A percentile compares a stretch with the other conserved stretches of the same genome.
These are phyloP conservation scores for Saguinus midas DNA, from an alignment of 2,113 vertebrate genomes.

Conservation along the genomic window DNA sequence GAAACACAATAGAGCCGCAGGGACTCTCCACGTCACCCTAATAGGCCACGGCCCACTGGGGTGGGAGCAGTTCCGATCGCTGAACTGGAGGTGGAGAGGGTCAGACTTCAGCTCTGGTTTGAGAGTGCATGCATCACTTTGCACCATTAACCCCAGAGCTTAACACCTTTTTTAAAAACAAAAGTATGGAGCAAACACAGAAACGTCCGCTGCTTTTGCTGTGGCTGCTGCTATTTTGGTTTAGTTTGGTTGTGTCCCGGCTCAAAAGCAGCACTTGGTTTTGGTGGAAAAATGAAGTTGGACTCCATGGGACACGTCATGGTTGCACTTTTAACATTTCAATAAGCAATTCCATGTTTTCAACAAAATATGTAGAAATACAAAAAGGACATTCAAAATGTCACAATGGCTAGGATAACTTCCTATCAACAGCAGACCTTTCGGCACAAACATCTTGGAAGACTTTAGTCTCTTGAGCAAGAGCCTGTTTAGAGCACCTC, in stretches of 20 bases:
- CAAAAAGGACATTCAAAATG: not conserved
- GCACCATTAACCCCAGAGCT: slow-evolving; percentile 67
- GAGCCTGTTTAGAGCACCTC: no score
- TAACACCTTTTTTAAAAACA: slow-evolving; percentile 69
- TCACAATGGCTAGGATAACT: accelerated
- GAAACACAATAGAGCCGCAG: slow-evolving; percentile 36
- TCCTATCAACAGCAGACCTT: no score
- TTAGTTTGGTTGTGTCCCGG: slow-evolving; percentile 69
- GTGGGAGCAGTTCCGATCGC: slow-evolving; percentile 38
- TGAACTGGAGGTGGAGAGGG: slow-evolving; percentile 67
- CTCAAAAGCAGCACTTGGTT: slow-evolving; percentile 79
- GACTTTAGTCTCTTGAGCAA: not conserved
- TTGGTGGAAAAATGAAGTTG: slow-evolving; percentile 76
- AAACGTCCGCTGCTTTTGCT: slow-evolving; percentile 35
- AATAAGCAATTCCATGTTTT: not conserved
- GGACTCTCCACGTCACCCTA: slow-evolving; percentile 12
- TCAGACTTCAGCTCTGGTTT: slow-evolving; percentile 70
- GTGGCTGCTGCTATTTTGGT: not conserved
- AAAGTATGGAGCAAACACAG: slow-evolving; percentile 63
- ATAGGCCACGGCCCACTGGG: not conserved
- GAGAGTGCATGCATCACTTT: slow-evolving; percentile 65
- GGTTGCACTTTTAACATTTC: slow-evolving; percentile 60
- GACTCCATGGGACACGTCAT: slow-evolving; percentile 72
- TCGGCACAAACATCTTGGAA: not conserved
- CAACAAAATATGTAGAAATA: not conserved